Conservation (phyloP, 2,888 invertebrate species). For the Eristalinus aeneus region DNA sequence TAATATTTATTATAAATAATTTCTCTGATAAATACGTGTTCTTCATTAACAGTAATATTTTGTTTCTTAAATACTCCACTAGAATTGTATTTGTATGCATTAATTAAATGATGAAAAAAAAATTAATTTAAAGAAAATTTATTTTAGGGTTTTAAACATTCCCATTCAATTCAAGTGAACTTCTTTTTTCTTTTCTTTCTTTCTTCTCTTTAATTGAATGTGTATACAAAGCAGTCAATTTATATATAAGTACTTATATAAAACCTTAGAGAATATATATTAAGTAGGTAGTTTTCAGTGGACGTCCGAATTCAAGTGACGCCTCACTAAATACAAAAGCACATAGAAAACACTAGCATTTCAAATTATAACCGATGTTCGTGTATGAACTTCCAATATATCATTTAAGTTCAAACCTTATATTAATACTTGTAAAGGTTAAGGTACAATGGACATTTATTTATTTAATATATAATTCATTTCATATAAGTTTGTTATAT, state of each 20-base stretch:
- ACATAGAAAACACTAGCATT: conserved; percentile 32
- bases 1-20: conserved; percentile 50
- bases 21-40: conserved; percentile 45
- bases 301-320: background rate
- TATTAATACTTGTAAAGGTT: conserved; percentile 58
- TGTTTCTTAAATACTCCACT: conserved; percentile 27
- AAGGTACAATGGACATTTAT: conserved; percentile 69
- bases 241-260: conserved; percentile 4
- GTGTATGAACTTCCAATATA: background rate
- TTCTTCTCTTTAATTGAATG: background rate
- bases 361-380: background rate
- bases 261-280: conserved; percentile 16
- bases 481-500: background rate
- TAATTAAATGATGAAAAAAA: background rate
- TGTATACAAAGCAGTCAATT: conserved; percentile 42
- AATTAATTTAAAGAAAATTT: background rate
- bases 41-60: conserved; percentile 3
- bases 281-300: background rate
- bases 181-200: too few species aligned
- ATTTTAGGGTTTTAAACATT: background rate
- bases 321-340: conserved; percentile 31
- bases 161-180: background rate
- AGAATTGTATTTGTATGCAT: conserved; percentile 4
- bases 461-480: conserved; percentile 4
- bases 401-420: conserved; percentile 12